phyloP scores from a whole-genome alignment of 2,113 vertebrate species.

The Otis tarda region DNA sequence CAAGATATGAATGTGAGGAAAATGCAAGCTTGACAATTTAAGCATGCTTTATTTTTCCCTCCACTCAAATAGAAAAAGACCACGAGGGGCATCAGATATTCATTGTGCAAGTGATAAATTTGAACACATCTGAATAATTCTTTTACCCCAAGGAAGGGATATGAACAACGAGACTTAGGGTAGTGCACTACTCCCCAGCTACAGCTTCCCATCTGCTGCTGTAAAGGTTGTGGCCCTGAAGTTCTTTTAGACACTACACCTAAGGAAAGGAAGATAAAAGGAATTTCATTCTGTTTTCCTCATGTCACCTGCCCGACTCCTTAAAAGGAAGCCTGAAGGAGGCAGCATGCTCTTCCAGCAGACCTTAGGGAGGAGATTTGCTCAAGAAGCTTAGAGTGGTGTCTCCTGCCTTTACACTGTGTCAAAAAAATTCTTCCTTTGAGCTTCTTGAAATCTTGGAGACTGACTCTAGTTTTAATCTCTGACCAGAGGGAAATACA shows the following conservation, averaged over 20 bases:
- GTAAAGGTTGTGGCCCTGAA: background rate
- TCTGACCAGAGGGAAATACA: background rate
- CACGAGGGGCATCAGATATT: background rate
- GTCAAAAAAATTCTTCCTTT: background rate
- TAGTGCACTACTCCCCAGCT: background rate
- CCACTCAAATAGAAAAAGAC: background rate
- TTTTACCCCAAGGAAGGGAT: background rate
- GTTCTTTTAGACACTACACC: background rate
- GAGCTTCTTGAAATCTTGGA: background rate
- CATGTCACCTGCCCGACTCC: rapidly evolving
- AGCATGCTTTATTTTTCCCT: background rate
- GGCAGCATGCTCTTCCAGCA: background rate
- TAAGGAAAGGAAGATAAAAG: background rate
- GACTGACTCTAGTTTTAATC: background rate
- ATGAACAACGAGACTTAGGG: background rate
- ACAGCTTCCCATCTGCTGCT: background rate
- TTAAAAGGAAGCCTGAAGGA: background rate
- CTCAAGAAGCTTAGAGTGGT: background rate
- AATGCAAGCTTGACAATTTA: background rate
- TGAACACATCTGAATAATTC: background rate
- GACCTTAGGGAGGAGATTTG: background rate
- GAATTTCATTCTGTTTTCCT: background rate
- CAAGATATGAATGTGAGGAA: background rate
- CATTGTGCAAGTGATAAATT: background rate
- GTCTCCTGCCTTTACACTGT: background rate